Evolutionary conservation across 2,113 vertebrate genomes (phyloP).

Genomic region (Callionymus lyra): DNA sequence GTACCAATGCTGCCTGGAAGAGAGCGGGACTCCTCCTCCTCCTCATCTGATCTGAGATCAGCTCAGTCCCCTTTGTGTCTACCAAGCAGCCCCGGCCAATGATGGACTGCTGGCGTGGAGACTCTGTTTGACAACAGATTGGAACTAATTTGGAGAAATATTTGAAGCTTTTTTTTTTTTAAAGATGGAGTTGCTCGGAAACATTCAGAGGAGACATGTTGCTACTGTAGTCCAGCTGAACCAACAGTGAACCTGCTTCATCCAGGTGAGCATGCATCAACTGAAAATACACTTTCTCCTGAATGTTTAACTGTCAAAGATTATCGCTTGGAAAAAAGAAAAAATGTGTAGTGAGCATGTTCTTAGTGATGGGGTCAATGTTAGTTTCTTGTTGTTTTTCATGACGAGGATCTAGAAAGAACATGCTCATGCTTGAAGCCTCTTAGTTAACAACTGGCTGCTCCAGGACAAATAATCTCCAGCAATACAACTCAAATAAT

Average conservation of each 20-base stretch:
- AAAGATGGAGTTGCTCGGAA: constrained; percentile 33
- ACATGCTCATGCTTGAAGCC: constrained; percentile 15
- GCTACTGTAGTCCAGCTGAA: constrained; percentile 1
- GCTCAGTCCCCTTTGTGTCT: constrained; percentile 8
- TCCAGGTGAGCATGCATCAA: constrained; percentile 22
- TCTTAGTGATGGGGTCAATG: too few relatives aligned
- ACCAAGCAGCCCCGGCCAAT: background rate
- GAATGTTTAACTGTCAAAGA: too few relatives aligned
- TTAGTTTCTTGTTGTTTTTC: background rate
- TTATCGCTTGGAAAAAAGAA: too few relatives aligned
- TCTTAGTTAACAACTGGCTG: constrained; percentile 22
- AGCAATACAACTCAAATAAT: constrained; percentile 3
- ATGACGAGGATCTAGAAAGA: background rate
- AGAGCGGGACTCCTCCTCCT: constrained; percentile 46
- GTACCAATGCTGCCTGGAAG: background rate
- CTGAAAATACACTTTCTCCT: too few relatives aligned
- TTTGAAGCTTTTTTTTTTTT: background rate
- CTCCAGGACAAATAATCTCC: constrained; percentile 17
- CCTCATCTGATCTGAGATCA: constrained; percentile 23
- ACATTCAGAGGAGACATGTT: background rate
- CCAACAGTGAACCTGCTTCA: constrained; percentile 27
- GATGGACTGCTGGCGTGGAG: constrained; percentile 6
- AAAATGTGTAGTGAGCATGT: too few relatives aligned
- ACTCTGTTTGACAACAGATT: background rate
- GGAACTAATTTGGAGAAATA: background rate